Percentiles rank a stretch among this genome's conserved stretches.
phyloP scores from a whole-genome alignment of 2,113 vertebrate species.

The Amblyopsis rosae region DNA sequence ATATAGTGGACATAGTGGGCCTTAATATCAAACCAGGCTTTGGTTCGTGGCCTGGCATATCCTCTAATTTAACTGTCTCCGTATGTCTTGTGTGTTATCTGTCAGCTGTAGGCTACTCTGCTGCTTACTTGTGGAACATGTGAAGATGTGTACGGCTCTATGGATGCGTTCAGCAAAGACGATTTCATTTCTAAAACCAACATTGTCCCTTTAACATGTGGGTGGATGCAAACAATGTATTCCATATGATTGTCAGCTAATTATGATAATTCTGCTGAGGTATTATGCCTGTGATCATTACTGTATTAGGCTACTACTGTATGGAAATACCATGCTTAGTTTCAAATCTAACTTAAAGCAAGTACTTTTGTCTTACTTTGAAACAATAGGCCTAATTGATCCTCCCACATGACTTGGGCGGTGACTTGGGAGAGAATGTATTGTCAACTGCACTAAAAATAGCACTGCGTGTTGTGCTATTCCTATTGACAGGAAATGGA shows the following conservation, averaged over 20 bases:
- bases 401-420: conserved; percentile 24
- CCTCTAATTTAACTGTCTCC: conserved; percentile 5
- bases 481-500: conserved; percentile 10
- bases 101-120: not conserved
- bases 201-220: not conserved
- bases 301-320: too few relatives aligned
- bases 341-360: too few relatives aligned
- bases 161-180: conserved; percentile 4
- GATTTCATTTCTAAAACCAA: not conserved
- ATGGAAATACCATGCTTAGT: too few relatives aligned
- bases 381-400: too few relatives aligned
- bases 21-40: conserved; percentile 24
- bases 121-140: not conserved
- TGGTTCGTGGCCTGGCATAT: conserved; percentile 25
- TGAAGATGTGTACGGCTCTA: not conserved
- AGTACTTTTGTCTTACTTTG: too few relatives aligned
- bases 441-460: conserved; percentile 12
- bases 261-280: conserved; percentile 14
- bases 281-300: not conserved
- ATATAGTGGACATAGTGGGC: conserved; percentile 32
- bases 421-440: too few relatives aligned
- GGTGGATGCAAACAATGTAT: not conserved
- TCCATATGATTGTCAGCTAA: not conserved
- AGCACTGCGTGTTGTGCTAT: not conserved
- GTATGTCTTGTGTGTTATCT: not conserved